Base-by-base conservation (phyloP, 1,140 invertebrate genomes). In the Pinna nobilis region DNA sequence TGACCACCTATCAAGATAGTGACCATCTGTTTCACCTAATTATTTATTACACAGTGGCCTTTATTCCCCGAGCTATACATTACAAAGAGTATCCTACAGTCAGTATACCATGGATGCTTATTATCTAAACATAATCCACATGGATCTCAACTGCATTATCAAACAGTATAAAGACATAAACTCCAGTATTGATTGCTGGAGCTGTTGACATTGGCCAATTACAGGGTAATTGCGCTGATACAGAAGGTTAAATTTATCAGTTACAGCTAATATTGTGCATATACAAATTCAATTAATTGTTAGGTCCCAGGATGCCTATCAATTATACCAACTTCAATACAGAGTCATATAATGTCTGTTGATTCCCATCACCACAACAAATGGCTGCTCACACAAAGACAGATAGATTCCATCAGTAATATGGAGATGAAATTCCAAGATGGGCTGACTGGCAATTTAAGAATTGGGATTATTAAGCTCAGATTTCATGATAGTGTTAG, bases 251-350 rank as follows among this genome's bases (percentile, higher is more conserved):
- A 61, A 61, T 61, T 61, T 44, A 61, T 61, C 59, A 39, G 44
- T 61, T 41, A 35, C 59, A 23, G 35, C 37, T 61, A 74, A 59
- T 67, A 67, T 60, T 50, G 41, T n/a, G 23, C 53, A 37, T 44
- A 33, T 44, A 77, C 68, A 53, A 41, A 39, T 71, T 25, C 51
- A 65, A 63, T 55, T 35, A 57, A 37, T 75, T 18, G 13, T 70
- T 44, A 23, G 32, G n/a, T 55, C 59, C 33, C 37, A 44, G 15
- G 57, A 74, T 23, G 5, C 32, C 20, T 41, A 61, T 61, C 39
- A 61, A 61, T 61, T 61, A 61, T 61, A 35, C 18, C 37, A 35
- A 39, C 44, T 61, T 41, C 59, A 61, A 61, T 57, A 33, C 53
- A n/a, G 53, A 33, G 30, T 33, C 33, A 57, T 57, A 33, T 57